Base-by-base conservation (phyloP, 2,888 invertebrate genomes). In the Coelogynopora nodosa region DNA sequence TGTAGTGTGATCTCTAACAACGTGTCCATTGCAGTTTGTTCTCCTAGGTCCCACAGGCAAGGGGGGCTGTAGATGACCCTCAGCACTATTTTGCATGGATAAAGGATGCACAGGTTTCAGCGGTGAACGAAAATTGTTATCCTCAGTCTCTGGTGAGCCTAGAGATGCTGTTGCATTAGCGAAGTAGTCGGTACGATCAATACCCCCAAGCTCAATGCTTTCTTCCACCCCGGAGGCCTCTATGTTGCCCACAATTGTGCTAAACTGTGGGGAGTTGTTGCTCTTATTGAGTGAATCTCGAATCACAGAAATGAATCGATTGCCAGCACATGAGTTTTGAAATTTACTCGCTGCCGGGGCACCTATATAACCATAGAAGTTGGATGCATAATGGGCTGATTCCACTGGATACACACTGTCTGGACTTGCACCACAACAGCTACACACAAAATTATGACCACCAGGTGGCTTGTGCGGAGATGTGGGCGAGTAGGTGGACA, bases 11-110 rank as follows among this genome's bases (percentile, higher is more conserved):
- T 49, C 49, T 18, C 18, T 49, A 18, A 18, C 49, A 2, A 74
- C 74, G 74, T 74, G 74, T n/a, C 74, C 74, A 26, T 74, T 74
- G 23, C 74, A 74, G 23, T 74, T 74, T 5, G 18, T 74, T 74
- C 74, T 74, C 5, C 5, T 10, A 5, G 74, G 74, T 49, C 10
- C 49, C 18, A 18, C 5, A 49, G 49, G 49, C 18, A 49, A 18
- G 18, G 49, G 5, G 49, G 49, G 18, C 49, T 5, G 10, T 18
- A 49, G 49, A 49, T 13, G 10, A 13, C 49, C 10, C 5, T 49
- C 18, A 18, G 5, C 5, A n/a, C n/a, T n/a, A n/a, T n/a, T n/a
- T n/a, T n/a, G n/a, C n/a, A n/a, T n/a, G 5, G 49, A 49, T 74
- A 74, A 5, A 23, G 18, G 74, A 23, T 74, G 18, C 2, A 74